Base-by-base conservation (phyloP, 1,140 invertebrate genomes). In the Littorina saxatilis region DNA sequence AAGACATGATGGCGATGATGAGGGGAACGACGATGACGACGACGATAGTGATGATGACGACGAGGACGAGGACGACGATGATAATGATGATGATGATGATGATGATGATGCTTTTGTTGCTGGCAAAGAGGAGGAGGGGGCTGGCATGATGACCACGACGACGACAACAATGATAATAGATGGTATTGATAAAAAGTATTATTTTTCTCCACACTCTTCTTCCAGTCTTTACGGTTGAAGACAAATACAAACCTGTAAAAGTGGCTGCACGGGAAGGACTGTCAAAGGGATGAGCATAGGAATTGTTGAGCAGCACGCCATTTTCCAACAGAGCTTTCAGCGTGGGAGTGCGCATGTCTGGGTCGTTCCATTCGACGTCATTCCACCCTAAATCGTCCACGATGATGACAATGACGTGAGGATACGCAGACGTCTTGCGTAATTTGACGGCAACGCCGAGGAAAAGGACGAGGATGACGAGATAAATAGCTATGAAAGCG, bases 321-420 rank as follows among this genome's bases (percentile, higher is more conserved):
- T 35, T 72, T 7, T 50, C 50, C 35, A 68, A 29, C 40, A 80
- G 32, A 13, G 29, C 68, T 3, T 52, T 27, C 20, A 80, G 63
- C 15, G 17, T 47, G 23, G 68, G 61, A 55, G 32, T 80, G 78
- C 63, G 63, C 63, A 80, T 80, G 66, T 72, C 40, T 11, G 27
- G 39, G 50, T 68, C 61, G 40, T 15, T 68, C 11, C 27, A 23
- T 37, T 43, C 23, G 2, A 72, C 43, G 63, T 70, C 68, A 15
- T 23, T 23, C 63, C 63, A 70, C 40, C 63, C 68, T 1, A 80
- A 27, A 29, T 70, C 68, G 47, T 70, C 68, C 0, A 27, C 68
- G 1, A 80, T 39, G 66, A 80, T 80, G 32, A 80, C n/a, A 1
- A 80, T 29, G 39, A 80, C 23, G 78, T 70, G 63, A 9, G 78